Evolutionary conservation across 2,888 invertebrate genomes (phyloP).

Genomic region (Polia nebulosa): DNA sequence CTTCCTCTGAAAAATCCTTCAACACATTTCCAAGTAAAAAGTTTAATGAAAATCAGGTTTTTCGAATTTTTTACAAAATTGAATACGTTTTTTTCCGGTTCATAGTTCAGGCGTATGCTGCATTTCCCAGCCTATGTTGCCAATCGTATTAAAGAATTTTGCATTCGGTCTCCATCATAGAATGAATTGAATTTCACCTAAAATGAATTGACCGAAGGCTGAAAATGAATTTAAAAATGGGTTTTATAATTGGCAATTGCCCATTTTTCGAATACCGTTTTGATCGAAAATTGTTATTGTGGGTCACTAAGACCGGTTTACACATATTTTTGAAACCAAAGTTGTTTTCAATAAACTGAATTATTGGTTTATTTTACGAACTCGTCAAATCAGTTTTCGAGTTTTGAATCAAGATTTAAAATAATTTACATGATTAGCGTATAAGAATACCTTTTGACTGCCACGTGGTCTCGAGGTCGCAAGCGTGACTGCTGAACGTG

Average conservation of each 20-base stretch:
- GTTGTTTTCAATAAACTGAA: not conserved
- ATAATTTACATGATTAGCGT: too few relatives aligned
- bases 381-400: too few relatives aligned
- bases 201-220: conserved; percentile 32
- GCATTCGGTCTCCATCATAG: conserved; percentile 46
- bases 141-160: conserved; percentile 45
- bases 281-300: not conserved
- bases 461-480: too few relatives aligned
- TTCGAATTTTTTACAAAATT: not conserved
- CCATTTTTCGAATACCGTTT: not conserved
- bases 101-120: conserved; percentile 8
- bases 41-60: not conserved
- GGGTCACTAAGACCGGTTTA: not conserved
- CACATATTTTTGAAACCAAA: not conserved
- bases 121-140: conserved; percentile 40
- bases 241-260: conserved; percentile 31
- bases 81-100: not conserved
- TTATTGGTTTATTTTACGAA: too few relatives aligned
- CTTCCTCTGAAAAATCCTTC: too few relatives aligned
- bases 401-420: not conserved
- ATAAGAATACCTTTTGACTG: too few relatives aligned
- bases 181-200: conserved; percentile 48
- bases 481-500: too few relatives aligned
- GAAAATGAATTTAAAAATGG: conserved; percentile 25
- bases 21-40: conserved; percentile 1